phyloP scores from a whole-genome alignment of 2,888 invertebrate species.

The Drosophila stalkeri region DNA sequence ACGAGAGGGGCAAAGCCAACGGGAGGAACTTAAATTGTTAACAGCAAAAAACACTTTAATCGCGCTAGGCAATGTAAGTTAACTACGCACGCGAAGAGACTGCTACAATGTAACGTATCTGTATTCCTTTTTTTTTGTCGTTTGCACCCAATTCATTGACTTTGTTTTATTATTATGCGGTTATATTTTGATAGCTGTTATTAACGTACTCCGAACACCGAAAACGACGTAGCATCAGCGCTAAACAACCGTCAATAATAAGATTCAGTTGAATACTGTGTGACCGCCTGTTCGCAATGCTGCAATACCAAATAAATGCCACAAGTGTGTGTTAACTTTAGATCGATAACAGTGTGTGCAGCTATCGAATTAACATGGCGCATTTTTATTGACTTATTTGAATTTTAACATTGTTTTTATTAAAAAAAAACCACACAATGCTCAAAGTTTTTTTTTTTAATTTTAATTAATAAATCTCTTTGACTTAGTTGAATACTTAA shows the following conservation, averaged over 20 bases:
- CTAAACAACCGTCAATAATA: conserved; percentile 48
- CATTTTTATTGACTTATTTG: not conserved
- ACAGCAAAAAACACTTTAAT: conserved; percentile 41
- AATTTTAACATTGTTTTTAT: not conserved
- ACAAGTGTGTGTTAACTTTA: not conserved
- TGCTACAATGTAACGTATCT: conserved; percentile 27
- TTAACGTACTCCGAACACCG: conserved; percentile 25
- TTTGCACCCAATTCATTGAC: conserved; percentile 25
- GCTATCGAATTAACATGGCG: conserved; percentile 21
- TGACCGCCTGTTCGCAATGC: conserved; percentile 26
- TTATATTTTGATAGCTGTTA: conserved; percentile 14
- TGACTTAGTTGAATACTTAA: too few species aligned
- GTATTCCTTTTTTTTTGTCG: conserved; percentile 19
- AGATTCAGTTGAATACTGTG: conserved; percentile 39
- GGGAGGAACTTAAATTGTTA: conserved; percentile 20
- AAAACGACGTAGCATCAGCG: conserved; percentile 44
- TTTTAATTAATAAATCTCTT: not conserved
- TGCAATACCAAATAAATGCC: not conserved
- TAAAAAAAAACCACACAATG: fast-evolving
- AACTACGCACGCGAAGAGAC: conserved; percentile 47
- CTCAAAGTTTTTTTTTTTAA: not conserved
- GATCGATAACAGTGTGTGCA: conserved; percentile 30
- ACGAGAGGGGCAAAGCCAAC: not conserved
- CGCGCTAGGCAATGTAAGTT: conserved; percentile 39
- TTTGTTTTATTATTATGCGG: conserved; percentile 35